These are phyloP conservation scores for Melanostigma gelatinosum DNA, from an alignment of 2,113 vertebrate genomes.

Conservation along the genomic window DNA sequence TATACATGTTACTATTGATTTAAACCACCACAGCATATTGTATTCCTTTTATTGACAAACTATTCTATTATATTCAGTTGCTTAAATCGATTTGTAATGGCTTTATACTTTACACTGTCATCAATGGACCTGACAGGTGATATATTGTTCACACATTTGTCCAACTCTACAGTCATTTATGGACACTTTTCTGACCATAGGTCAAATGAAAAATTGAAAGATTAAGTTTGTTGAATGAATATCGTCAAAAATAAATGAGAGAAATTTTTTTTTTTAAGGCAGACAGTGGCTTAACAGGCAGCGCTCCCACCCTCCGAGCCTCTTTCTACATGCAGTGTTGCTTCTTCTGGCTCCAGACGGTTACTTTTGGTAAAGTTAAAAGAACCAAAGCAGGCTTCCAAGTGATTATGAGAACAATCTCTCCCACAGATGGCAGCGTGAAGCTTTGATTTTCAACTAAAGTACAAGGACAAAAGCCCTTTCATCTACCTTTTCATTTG, in stretches of 20 bases:
- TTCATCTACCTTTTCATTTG: slow-evolving; percentile 49
- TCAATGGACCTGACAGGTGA: background rate
- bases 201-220: background rate
- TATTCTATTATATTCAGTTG: background rate
- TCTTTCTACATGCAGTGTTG: slow-evolving; percentile 12
- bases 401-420: slow-evolving; percentile 47
- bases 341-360: slow-evolving; percentile 52
- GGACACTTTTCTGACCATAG: background rate
- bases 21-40: background rate
- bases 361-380: slow-evolving; percentile 44
- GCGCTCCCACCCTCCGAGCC: slow-evolving; percentile 13
- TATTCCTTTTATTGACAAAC: background rate
- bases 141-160: background rate
- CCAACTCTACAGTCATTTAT: background rate
- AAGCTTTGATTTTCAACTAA: slow-evolving; percentile 52
- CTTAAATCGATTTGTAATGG: background rate
- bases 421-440: slow-evolving; percentile 20
- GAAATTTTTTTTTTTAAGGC: slow-evolving; percentile 11
- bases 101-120: background rate
- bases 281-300: slow-evolving; percentile 57
- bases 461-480: slow-evolving; percentile 57
- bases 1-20: background rate
- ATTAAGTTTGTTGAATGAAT: slow-evolving; percentile 40
- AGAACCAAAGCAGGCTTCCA: slow-evolving; percentile 51
- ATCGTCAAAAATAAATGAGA: slow-evolving; percentile 16